These are phyloP conservation scores for Drosophila bifasciata DNA, from an alignment of 1,140 invertebrate genomes.

Conservation along the genomic window DNA sequence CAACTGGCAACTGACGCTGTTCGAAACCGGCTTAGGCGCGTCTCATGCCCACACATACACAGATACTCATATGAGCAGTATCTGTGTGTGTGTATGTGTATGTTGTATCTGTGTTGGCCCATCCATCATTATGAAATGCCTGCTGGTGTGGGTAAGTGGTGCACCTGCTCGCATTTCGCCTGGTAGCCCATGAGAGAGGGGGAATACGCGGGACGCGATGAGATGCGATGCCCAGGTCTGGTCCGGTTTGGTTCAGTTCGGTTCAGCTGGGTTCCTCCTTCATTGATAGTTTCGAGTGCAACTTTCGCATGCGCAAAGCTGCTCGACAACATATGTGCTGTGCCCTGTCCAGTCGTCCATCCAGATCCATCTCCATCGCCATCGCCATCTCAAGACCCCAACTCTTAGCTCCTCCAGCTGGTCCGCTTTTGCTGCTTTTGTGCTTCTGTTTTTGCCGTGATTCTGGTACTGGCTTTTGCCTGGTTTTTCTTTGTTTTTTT, in stretches of 20 bases:
- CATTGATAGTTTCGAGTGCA: conserved; percentile 76
- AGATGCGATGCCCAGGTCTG: conserved; percentile 8
- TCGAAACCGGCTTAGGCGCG: conserved; percentile 76
- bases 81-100: neutral
- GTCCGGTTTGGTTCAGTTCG: neutral
- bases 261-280: conserved; percentile 51
- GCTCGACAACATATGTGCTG: conserved; percentile 74
- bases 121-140: conserved; percentile 75
- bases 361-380: conserved; percentile 24
- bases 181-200: conserved; percentile 36
- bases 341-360: conserved; percentile 11
- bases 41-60: conserved; percentile 41
- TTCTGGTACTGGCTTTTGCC: conserved; percentile 45
- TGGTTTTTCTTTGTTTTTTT: too few relatives aligned
- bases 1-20: conserved; percentile 67
- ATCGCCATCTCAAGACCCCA: conserved; percentile 9
- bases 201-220: neutral
- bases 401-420: conserved; percentile 55
- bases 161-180: conserved; percentile 79
- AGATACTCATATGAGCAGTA: conserved; percentile 8
- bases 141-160: conserved; percentile 43
- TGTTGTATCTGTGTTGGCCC: conserved; percentile 45
- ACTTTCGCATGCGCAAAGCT: conserved; percentile 78
- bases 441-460: conserved; percentile 76
- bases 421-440: conserved; percentile 22